These are phyloP conservation scores for Nematostella vectensis DNA, from an alignment of 92 coral and sea anemone species.

Conservation along the genomic window DNA sequence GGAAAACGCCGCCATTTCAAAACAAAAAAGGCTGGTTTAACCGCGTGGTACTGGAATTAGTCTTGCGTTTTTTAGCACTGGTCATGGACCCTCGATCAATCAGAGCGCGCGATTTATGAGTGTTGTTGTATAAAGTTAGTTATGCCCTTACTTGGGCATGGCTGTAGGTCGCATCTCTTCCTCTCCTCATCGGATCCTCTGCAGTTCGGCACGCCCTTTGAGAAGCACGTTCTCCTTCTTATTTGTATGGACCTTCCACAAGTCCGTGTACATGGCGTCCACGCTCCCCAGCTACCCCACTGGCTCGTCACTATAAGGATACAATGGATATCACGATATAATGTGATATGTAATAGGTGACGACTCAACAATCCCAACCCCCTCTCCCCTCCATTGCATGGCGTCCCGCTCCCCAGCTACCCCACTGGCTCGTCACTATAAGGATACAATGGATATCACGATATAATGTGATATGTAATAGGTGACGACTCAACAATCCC, in stretches of 20 bases:
- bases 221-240: slow-evolving; percentile 26
- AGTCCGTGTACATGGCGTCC: slow-evolving; percentile 46
- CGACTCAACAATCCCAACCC: no score
- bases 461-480: neutral
- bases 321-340: neutral
- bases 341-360: neutral
- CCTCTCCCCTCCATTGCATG: no score
- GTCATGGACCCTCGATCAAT: no score
- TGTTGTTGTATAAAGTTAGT: no score
- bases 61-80: no score
- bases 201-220: slow-evolving; percentile 18
- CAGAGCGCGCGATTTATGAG: neutral
- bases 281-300: slow-evolving; percentile 41
- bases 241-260: slow-evolving; percentile 29
- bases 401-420: slow-evolving; percentile 36
- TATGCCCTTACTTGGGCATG: slow-evolving; percentile 27
- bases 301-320: slow-evolving; percentile 31
- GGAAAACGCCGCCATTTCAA: no score
- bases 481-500: no score
- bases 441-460: neutral
- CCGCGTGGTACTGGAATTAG: no score
- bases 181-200: slow-evolving; percentile 8
- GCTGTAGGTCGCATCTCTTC: slow-evolving; percentile 5
- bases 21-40: no score
- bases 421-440: slow-evolving; percentile 49